Percentiles rank a stretch among this genome's conserved stretches.
Evolutionary conservation across 2,797 vertebrate species (phyloP).

Genomic region (Chanos chanos): DNA sequence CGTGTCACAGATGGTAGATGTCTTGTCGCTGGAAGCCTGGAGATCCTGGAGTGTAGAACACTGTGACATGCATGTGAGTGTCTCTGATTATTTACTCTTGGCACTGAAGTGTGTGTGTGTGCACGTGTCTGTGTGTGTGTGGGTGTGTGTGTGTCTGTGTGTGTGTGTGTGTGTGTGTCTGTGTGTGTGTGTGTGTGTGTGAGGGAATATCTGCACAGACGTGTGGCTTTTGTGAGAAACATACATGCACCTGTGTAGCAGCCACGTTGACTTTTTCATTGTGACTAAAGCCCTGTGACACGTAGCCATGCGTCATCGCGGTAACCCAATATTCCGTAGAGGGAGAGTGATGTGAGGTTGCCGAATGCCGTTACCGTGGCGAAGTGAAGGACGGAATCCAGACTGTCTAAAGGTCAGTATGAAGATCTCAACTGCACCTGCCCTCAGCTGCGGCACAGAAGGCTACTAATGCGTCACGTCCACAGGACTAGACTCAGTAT

Average conservation of each 20-base stretch:
- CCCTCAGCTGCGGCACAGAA: no score
- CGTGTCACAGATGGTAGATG: constrained; percentile 35
- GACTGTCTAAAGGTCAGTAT: constrained; percentile 11
- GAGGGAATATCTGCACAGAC: no score
- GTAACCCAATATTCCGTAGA: constrained; percentile 21
- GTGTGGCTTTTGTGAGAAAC: no score
- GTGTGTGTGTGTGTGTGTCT: background rate
- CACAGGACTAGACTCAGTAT: no score
- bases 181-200: background rate
- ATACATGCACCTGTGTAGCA: background rate
- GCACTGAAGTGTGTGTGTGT: background rate
- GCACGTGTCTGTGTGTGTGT: background rate
- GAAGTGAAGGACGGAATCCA: constrained; percentile 16
- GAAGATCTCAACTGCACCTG: constrained; percentile 10
- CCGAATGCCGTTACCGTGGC: no score
- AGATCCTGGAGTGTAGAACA: constrained; percentile 20
- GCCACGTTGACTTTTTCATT: constrained; percentile 3
- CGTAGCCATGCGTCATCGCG: constrained; percentile 8
- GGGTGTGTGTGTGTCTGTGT: background rate
- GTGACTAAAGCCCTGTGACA: background rate
- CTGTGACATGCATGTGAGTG: constrained; percentile 11
- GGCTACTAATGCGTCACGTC: background rate
- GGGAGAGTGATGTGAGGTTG: background rate
- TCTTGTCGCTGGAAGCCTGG: constrained; percentile 22
- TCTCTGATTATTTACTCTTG: constrained; percentile 28